A percentile compares a stretch with the other conserved stretches of the same genome.
Evolutionary conservation across 2,113 vertebrate species (phyloP).

Genomic region (Tympanuchus pallidicinctus): DNA sequence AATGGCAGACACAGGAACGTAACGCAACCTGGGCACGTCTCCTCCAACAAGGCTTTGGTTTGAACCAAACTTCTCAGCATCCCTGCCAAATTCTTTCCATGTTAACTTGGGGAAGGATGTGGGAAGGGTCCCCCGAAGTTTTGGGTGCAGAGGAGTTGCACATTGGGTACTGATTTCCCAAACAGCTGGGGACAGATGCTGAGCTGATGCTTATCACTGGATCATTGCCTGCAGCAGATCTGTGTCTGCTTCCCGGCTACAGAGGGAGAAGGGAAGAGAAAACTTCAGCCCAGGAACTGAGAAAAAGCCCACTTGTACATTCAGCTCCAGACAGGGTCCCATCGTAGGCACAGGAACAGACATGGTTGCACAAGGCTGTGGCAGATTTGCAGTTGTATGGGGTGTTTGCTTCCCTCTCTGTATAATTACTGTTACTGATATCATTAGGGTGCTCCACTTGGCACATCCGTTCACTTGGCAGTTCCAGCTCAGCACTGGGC

Average conservation of each 20-base stretch:
- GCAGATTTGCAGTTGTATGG: conserved; percentile 42
- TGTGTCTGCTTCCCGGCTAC: rapidly evolving
- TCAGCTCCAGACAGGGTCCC: not conserved
- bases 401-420: conserved; percentile 40
- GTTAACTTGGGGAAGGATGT: not conserved
- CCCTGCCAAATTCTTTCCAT: not conserved
- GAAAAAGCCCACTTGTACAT: conserved; percentile 1
- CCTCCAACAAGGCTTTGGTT: not conserved
- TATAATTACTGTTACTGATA: conserved; percentile 51
- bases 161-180: rapidly evolving
- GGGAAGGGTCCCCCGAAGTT: too few species aligned
- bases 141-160: not conserved
- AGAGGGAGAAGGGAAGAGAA: not conserved
- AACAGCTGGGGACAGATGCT: not conserved
- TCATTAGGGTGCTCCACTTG: conserved; percentile 44
- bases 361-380: not conserved
- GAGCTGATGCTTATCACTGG: rapidly evolving
- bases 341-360: not conserved
- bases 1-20: not conserved
- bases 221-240: not conserved
- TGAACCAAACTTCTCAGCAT: not conserved
- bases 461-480: conserved; percentile 57
- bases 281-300: not conserved
- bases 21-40: not conserved
- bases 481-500: not conserved